These are phyloP conservation scores for Cheilosia grossa DNA, from an alignment of 2,888 invertebrate species.

Conservation along the genomic window DNA sequence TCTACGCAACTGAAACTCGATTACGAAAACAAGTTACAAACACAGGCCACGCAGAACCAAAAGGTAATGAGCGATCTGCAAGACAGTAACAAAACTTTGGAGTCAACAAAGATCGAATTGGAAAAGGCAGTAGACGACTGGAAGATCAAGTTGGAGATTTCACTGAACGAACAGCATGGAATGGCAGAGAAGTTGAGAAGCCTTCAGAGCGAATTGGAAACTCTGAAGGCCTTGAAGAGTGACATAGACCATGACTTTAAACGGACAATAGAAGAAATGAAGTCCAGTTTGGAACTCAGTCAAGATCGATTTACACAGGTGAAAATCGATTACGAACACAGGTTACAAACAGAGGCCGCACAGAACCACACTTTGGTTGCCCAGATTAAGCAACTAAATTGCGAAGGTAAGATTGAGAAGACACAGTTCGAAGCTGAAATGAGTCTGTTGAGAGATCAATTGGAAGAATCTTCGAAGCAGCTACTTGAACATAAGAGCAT, in stretches of 20 bases:
- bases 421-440: not conserved
- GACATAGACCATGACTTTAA: constrained; percentile 1
- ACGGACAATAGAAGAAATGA: constrained; percentile 16
- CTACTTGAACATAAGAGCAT: not conserved
- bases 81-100: constrained; percentile 26
- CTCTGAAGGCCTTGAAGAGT: not conserved
- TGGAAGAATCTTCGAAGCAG: not conserved
- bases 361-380: not conserved
- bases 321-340: constrained; percentile 15
- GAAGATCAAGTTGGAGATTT: constrained; percentile 34
- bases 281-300: not conserved
- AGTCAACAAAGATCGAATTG: constrained; percentile 15
- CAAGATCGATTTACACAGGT: not conserved
- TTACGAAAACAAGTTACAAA: constrained; percentile 11
- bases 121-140: constrained; percentile 20
- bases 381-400: constrained; percentile 10
- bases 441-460: not conserved
- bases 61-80: not conserved
- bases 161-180: constrained; percentile 19
- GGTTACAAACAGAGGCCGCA: not conserved
- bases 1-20: constrained; percentile 3
- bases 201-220: constrained; percentile 19
- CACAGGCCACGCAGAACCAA: not conserved
- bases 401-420: not conserved
- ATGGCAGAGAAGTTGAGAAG: constrained; percentile 42